Evolutionary conservation across 2,113 vertebrate genomes (phyloP), one percentile per base, ranked within the genome.

Genomic region (Girardinichthys multiradiatus): DNA sequence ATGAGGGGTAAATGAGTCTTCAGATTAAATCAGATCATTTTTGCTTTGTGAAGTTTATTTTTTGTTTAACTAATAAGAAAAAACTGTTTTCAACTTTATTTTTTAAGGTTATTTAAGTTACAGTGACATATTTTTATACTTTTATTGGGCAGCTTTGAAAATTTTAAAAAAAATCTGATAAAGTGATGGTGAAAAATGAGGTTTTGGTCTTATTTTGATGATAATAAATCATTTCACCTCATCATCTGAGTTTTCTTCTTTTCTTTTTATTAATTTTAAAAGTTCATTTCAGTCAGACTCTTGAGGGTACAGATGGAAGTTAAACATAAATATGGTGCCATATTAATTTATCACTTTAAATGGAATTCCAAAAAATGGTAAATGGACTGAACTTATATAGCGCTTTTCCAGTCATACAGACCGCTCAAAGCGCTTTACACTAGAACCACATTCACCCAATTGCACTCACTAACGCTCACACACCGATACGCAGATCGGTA

Each of bases 41-140:
- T 68, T 4, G 1, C 5, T 45, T 78, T 93, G 90, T 29, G 93
- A 95, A 82, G 93, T 31, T 24, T 91, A 94, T 96, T 81, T 4
- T 24, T 94, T 94, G 81, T 90, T 90, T 75, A 92, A 64, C 17
- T 61, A 19, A 21, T 59, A 4, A 59, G 13, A 29, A 0, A 63
- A 26, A 1, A 10, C 33, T 13, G 31, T n/a, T 66, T 21, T 42
- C 24, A 33, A 1, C 21, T 10, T 4, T 2, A 61, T 30, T 31
- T 11, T n/a, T n/a, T 29, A 12, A 27, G 27, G 1, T 1, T 11
- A 31, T 30, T 21, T 11, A 21, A 10, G 9, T 19, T n/a, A 35
- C 35, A 35, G 35, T 24, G 24, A 1, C 5, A 0, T 21, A 19
- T 51, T 51, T 24, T 24, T 51, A 7, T 51, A 51, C 48, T 51